Percentiles rank a stretch among this genome's conserved stretches.
Evolutionary conservation across 2,888 invertebrate genomes (phyloP).

Genomic region (Ferdinandea cuprea): DNA sequence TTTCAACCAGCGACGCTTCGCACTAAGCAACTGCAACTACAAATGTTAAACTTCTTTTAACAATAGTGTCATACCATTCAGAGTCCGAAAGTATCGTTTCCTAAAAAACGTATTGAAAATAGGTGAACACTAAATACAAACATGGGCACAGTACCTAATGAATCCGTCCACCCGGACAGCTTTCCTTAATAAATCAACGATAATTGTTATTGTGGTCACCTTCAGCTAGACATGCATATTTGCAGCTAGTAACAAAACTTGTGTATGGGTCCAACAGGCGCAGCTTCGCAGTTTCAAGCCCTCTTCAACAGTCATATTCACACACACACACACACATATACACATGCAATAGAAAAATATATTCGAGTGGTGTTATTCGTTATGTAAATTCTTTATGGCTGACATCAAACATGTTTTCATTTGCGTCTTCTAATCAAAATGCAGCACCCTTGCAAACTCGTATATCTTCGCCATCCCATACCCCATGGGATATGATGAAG

Average conservation of each 20-base stretch:
- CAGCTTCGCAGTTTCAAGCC: neutral
- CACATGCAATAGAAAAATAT: slow-evolving; percentile 4
- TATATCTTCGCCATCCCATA: slow-evolving; percentile 65
- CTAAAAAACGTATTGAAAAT: too few relatives aligned
- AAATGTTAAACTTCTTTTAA: too few relatives aligned
- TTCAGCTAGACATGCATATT: slow-evolving; percentile 3
- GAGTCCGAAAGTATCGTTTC: too few relatives aligned
- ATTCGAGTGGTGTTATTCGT: slow-evolving; percentile 60
- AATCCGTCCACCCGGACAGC: neutral
- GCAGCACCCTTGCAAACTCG: slow-evolving; percentile 71
- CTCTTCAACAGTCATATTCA: slow-evolving; percentile 2
- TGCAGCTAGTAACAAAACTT: neutral
- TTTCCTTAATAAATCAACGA: neutral
- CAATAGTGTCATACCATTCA: too few relatives aligned
- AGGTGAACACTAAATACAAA: too few relatives aligned
- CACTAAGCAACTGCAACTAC: too few relatives aligned
- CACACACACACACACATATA: slow-evolving; percentile 1
- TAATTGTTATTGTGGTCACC: slow-evolving; percentile 19
- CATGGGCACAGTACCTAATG: too few relatives aligned
- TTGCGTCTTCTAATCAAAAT: slow-evolving; percentile 76
- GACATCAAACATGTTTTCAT: slow-evolving; percentile 76
- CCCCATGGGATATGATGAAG: neutral
- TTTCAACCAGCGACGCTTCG: too few relatives aligned
- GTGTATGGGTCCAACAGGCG: neutral
- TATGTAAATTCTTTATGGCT: slow-evolving; percentile 76